Conservation (phyloP, 2,888 invertebrate species). For the Scaptomyza polygonia region DNA sequence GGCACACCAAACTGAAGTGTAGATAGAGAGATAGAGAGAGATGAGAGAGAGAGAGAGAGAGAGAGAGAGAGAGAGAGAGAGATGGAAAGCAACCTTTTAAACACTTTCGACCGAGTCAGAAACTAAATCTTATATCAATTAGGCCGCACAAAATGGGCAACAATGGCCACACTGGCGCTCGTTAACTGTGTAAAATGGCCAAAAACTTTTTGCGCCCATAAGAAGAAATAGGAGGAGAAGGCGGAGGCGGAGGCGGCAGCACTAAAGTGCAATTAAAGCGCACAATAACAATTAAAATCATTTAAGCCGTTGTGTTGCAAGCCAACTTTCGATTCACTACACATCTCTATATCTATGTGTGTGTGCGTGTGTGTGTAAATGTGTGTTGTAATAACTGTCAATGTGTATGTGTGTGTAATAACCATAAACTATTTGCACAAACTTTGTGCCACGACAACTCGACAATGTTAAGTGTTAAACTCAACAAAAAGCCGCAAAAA, state of each 20-base stretch:
- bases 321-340: slow-evolving; percentile 44
- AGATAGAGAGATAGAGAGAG: neutral
- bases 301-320: slow-evolving; percentile 49
- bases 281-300: slow-evolving; percentile 78
- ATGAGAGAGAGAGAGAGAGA: neutral
- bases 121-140: slow-evolving; percentile 47
- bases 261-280: slow-evolving; percentile 64
- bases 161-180: slow-evolving; percentile 27
- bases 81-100: neutral
- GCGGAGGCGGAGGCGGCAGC: slow-evolving; percentile 1
- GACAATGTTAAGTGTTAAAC: slow-evolving; percentile 45
- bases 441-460: slow-evolving; percentile 62
- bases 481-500: slow-evolving; percentile 67
- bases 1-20: neutral
- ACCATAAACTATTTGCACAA: slow-evolving; percentile 80
- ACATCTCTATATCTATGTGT: slow-evolving; percentile 7
- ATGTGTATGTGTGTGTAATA: slow-evolving; percentile 58
- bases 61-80: neutral
- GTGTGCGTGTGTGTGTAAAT: neutral
- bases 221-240: neutral
- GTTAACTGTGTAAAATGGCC: slow-evolving; percentile 36
- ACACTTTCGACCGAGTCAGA: slow-evolving; percentile 11
- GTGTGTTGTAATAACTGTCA: neutral
- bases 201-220: slow-evolving; percentile 37
- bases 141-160: slow-evolving; percentile 18